Conservation (phyloP, 2,888 invertebrate species). For the Acholoe squamosa region DNA sequence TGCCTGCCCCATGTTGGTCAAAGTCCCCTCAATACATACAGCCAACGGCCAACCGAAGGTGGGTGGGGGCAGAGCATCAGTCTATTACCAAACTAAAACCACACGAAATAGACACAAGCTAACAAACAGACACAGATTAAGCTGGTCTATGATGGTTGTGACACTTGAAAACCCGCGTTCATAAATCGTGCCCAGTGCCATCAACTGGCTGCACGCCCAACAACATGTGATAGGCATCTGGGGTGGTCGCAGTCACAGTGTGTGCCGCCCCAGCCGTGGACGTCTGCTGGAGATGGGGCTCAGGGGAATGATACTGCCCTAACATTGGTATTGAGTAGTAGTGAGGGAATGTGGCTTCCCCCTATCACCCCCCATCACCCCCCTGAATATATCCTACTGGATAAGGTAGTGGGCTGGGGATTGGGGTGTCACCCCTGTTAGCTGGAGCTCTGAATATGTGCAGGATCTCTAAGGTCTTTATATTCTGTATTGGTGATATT, state of each 20-base stretch:
- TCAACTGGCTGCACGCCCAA: background rate
- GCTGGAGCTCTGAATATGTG: too few species aligned
- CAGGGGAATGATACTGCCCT: slow-evolving; percentile 4
- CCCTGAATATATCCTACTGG: too few species aligned
- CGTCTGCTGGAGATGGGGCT: background rate
- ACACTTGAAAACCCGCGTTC: slow-evolving; percentile 32
- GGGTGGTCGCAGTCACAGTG: background rate
- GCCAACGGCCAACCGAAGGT: too few species aligned
- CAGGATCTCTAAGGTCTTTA: too few species aligned
- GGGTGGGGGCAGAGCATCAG: background rate
- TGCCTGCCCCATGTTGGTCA: slow-evolving; percentile 38
- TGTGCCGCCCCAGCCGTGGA: background rate
- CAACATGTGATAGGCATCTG: slow-evolving; percentile 30
- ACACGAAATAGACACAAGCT: too few species aligned
- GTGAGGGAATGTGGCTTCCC: too few species aligned
- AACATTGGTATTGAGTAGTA: background rate
- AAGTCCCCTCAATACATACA: slow-evolving; percentile 32
- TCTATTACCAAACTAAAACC: too few species aligned
- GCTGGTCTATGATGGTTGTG: slow-evolving; percentile 8
- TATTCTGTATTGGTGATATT: too few species aligned
- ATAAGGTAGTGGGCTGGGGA: too few species aligned
- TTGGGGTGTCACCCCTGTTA: too few species aligned
- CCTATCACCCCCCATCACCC: too few species aligned
- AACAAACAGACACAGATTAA: slow-evolving; percentile 2
- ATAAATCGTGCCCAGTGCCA: slow-evolving; percentile 12